Evolutionary conservation across 2,888 invertebrate species (phyloP), one percentile per base, ranked within the genome.

Genomic region (Nowickia ferox): DNA sequence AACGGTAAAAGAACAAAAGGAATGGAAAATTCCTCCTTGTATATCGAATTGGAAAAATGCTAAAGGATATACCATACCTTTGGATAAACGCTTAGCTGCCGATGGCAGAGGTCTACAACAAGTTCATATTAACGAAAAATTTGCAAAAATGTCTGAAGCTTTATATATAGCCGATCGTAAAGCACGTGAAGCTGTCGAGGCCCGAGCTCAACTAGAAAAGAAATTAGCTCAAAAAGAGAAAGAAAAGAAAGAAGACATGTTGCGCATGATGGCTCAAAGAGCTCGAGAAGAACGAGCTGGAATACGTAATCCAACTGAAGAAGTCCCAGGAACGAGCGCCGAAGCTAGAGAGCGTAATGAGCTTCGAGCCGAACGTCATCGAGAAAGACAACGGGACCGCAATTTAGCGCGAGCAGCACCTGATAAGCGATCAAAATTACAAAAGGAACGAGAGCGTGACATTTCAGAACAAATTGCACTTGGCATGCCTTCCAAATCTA

Each of bases 11-110:
- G 99, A 99, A 92, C 99, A 99, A 92, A 96, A 98, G 85, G 99
- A 99, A 92, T 99, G 99, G 99, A 99, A 99, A 93, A 95, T 95
- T 80, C 99, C 99, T 9, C 99, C 99, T 0, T 99, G 99, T 90
- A 99, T 99, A 87, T 98, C 98, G 0, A 99, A 99, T 92, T 99
- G 99, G 99, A 99, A 99, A 93, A 99, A 99, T 93, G 97, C 99
- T 6, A 99, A 98, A 93, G 96, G 91, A 82, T 91, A 98, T 93
- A 99, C 99, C 0, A 99, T 99, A 88, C 99, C 99, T 0, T 93
- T 99, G 88, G 99, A 99, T 93, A 99, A 99, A 93, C 96, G 99
- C 85, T 93, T 99, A 85, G 99, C 99, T 0, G 99, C 99, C 0
- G 99, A 99, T 93, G 99, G 99, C 0, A 94, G 99, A 68, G 99